Percentiles rank a stretch among this genome's conserved stretches.
Evolutionary conservation across 2,797 vertebrate genomes (phyloP).

Genomic region (Chloroceryle inda): DNA sequence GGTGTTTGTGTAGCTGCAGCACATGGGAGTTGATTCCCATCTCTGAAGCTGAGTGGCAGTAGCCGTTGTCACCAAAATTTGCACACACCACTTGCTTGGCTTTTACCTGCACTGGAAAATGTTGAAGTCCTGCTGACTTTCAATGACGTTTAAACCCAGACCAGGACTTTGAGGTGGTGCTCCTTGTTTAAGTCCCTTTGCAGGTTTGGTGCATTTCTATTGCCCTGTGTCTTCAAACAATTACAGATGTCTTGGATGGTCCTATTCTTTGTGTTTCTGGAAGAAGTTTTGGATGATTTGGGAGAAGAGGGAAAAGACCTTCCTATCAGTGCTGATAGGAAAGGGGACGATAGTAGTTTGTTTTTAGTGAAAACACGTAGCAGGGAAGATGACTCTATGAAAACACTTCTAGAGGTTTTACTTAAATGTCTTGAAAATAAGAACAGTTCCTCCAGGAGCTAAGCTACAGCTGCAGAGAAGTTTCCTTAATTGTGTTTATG

Average conservation of each 20-base stretch:
- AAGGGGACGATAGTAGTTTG: not conserved
- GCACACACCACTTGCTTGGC: not conserved
- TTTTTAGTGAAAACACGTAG: not conserved
- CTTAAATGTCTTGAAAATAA: not conserved
- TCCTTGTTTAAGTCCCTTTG: not conserved
- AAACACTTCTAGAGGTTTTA: not conserved
- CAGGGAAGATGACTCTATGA: not conserved
- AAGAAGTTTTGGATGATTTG: not conserved
- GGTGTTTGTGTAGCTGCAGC: not conserved
- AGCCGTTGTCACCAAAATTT: not conserved
- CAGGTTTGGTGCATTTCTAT: not conserved
- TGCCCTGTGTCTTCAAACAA: not conserved
- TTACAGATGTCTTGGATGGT: not conserved
- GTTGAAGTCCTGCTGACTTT: not conserved
- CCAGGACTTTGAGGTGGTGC: not conserved
- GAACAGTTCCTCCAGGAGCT: not conserved
- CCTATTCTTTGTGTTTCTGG: not conserved
- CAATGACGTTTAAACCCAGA: rapidly evolving
- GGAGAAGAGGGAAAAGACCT: not conserved
- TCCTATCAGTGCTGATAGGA: not conserved
- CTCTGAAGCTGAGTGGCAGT: not conserved
- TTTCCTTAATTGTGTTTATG: not conserved
- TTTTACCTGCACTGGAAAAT: not conserved
- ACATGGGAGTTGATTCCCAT: not conserved
- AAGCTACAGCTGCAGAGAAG: not conserved